Conservation (phyloP, 1,140 invertebrate genomes). For the Brachionus manjavacas region DNA sequence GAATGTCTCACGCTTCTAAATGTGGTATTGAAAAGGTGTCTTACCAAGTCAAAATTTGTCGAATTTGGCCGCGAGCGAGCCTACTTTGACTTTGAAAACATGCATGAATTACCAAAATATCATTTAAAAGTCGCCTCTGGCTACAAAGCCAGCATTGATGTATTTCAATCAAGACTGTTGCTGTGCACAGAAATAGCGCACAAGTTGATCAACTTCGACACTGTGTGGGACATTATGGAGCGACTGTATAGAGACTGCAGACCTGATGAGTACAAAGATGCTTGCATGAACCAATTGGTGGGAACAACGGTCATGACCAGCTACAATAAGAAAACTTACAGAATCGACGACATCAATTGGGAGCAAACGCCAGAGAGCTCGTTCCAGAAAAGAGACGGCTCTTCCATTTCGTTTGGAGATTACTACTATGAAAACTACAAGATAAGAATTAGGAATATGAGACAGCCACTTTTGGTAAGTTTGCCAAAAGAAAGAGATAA, state of each 20-base stretch:
- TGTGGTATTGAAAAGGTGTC: background rate
- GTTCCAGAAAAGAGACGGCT: conserved; percentile 62
- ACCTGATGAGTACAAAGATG: conserved; percentile 47
- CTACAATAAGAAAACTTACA: conserved; percentile 83
- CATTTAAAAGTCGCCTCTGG: conserved; percentile 23
- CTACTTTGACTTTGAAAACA: conserved; percentile 41
- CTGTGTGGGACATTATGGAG: conserved; percentile 70
- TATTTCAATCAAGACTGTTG: conserved; percentile 63
- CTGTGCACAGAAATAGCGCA: conserved; percentile 77
- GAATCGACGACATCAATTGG: conserved; percentile 78
- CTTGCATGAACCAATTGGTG: conserved; percentile 1
- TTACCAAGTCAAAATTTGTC: background rate
- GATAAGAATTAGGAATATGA: conserved; percentile 68
- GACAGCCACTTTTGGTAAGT: conserved; percentile 68
- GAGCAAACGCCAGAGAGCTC: conserved; percentile 63
- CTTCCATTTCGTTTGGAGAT: conserved; percentile 67
- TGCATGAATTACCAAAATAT: conserved; percentile 5
- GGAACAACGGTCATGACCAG: conserved; percentile 36
- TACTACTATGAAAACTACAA: conserved; percentile 70
- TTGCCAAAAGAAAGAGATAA: conserved; percentile 50
- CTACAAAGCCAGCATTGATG: conserved; percentile 38
- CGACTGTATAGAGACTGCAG: conserved; percentile 47
- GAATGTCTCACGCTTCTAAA: conserved; percentile 3
- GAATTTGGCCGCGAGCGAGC: conserved; percentile 30
- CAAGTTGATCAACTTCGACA: conserved; percentile 69